Evolutionary conservation across 1,140 invertebrate genomes (phyloP), one percentile per base, ranked within the genome.

Genomic region (Planococcus citri): DNA sequence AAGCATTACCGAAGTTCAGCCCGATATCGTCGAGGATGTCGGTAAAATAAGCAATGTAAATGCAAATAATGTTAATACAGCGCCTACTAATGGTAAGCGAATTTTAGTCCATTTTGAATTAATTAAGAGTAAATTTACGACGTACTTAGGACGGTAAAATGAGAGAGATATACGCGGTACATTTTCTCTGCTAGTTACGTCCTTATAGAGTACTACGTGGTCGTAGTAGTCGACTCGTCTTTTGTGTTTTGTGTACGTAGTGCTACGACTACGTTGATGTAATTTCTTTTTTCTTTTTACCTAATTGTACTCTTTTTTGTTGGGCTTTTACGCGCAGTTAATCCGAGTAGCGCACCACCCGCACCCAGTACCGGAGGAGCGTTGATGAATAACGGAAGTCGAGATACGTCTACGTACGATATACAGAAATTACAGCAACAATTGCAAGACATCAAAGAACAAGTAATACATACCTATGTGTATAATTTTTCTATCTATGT

Each of bases 381-480:
- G 10, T 37, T 91, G 73, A 91, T 92, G 87, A 94, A 93, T 79
- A 94, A 94, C 79, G 90, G 89, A 24, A 86, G 85, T 27, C 79
- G 87, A 68, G 89, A 90, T 77, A 83, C 82, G 58, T 84, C 81
- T n/a, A 83, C 82, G 73, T 84, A 84, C 73, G 93, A 97, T 79
- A 88, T 96, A 68, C 91, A 95, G 68, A 72, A 72, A 14, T 68
- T 72, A 20, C 92, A 96, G 76, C 94, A 98, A 77, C 94, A 98
- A 78, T 80, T 97, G 71, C 92, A 97, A 79, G 95, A 97, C 77
- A 97, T 97, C 72, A 97, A 97, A 77, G 95, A 98, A 80, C 94
- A 96, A 84, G 93, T 95, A 75, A 14, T 69, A 25, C 12, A 33
- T 33, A 33, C 4, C 29, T 33, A 33, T 12, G 3, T 33, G n/a